Evolutionary conservation across 2,888 invertebrate genomes (phyloP), one percentile per base, ranked within the genome.

Genomic region (Tridacna gigas): DNA sequence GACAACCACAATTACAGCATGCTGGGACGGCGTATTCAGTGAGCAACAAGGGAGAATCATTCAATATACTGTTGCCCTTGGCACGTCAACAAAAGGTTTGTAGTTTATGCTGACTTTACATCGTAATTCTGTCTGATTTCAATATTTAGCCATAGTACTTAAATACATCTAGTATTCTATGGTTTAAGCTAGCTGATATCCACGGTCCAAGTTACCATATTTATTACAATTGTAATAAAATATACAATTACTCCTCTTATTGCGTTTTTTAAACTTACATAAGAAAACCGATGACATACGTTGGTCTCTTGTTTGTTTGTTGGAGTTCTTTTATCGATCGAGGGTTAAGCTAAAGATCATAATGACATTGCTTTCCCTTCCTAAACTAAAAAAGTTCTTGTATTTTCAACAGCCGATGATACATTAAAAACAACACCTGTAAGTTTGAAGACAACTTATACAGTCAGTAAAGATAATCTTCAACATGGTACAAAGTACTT

Each of bases 11-110:
- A 63, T 89, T 4, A 80, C 82, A 15, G 83, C 85, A n/a, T 89
- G 89, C 56, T 90, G 90, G 90, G 48, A 74, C 1, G 77, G 78
- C 13, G 88, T 90, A 18, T 90, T 90, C 65, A 47, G 45, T 25
- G 90, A 90, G 60, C 13, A 25, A 56, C 83, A 89, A 65, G 85
- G 87, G 66, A 25, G 63, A 48, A 77, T 89, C 4, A 45, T 15
- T 3, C n/a, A 79, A 13, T 90, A 80, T 67, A 73, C 76, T 12
- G 37, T 88, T 0, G 78, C 82, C 51, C 45, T 86, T 11, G 90
- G 90, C 1, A 88, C 87, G 12, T 79, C 84, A 15, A 82, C 80
- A 5, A 76, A 81, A 66, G 79, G 89, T 88, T 77, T 75, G 69
- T 51, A n/a, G 22, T 60, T 26, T 60, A n/a, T 37, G 37, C 37